These are phyloP conservation scores for Plecturocebus donacophilus DNA, from an alignment of 2,113 vertebrate species.

Conservation along the genomic window DNA sequence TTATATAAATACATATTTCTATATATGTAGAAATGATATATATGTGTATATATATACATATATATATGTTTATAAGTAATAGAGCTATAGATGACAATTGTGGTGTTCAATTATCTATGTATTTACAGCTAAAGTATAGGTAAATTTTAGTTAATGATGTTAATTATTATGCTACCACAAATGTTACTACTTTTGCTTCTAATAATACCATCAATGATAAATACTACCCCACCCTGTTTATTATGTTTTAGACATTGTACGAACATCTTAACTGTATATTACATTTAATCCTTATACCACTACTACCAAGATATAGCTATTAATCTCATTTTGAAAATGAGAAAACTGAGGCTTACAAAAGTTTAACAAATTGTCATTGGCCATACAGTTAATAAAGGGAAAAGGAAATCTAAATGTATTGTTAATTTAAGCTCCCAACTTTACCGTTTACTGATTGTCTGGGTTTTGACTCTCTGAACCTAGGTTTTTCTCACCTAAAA, in stretches of 20 bases:
- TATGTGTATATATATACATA: neutral
- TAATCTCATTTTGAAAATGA: neutral
- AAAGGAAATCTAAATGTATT: neutral
- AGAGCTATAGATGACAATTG: neutral
- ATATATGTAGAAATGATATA: neutral
- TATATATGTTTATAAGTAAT: neutral
- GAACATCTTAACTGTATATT: neutral
- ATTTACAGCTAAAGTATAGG: neutral
- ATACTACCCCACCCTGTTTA: neutral
- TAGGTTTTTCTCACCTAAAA: slow-evolving; percentile 50
- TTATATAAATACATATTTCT: neutral
- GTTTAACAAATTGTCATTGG: neutral
- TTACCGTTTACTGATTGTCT: neutral
- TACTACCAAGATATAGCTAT: neutral
- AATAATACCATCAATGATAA: neutral
- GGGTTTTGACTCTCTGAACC: neutral
- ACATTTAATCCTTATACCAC: neutral
- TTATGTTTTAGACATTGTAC: neutral
- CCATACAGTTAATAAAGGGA: neutral
- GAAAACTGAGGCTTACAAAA: neutral
- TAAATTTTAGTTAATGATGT: slow-evolving; percentile 34
- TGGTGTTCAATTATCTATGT: neutral
- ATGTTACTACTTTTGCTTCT: neutral
- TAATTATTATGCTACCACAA: neutral
- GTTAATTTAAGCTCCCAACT: neutral